phyloP scores from a whole-genome alignment of 1,140 invertebrate genomes.

The Drosophila saltans region DNA sequence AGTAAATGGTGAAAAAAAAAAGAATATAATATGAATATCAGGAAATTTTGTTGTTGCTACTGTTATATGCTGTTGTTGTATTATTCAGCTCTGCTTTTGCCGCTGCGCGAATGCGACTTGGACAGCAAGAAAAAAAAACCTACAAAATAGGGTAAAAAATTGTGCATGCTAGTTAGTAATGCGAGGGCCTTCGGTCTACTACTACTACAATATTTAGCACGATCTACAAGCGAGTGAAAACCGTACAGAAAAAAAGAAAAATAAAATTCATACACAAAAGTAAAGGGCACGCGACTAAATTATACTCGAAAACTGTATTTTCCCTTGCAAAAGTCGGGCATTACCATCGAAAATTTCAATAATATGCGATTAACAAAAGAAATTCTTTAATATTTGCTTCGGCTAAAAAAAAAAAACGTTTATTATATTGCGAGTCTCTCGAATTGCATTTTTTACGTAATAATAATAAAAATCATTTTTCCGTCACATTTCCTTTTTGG shows the following conservation, averaged over 20 bases:
- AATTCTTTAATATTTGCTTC: slow-evolving; percentile 39
- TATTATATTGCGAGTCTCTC: slow-evolving; percentile 11
- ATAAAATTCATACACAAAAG: slow-evolving; percentile 5
- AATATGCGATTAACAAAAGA: slow-evolving; percentile 52
- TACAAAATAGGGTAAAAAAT: slow-evolving; percentile 80
- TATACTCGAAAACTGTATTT: slow-evolving; percentile 7
- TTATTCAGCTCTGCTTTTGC: slow-evolving; percentile 33
- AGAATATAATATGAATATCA: slow-evolving; percentile 47
- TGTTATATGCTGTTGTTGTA: slow-evolving; percentile 35
- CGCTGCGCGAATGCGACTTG: slow-evolving; percentile 38
- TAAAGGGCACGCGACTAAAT: slow-evolving; percentile 59
- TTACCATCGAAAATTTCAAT: slow-evolving; percentile 39
- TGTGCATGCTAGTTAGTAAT: slow-evolving; percentile 69
- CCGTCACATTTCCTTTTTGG: slow-evolving; percentile 25
- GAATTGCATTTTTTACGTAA: slow-evolving; percentile 54
- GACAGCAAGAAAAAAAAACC: slow-evolving; percentile 45
- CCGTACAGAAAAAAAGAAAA: slow-evolving; percentile 9
- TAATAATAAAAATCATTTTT: slow-evolving; percentile 26
- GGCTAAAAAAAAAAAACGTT: not conserved
- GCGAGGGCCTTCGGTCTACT: slow-evolving; percentile 62
- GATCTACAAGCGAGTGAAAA: slow-evolving; percentile 33
- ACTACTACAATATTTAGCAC: slow-evolving; percentile 24
- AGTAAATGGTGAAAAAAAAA: slow-evolving; percentile 38
- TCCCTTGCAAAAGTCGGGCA: slow-evolving; percentile 39
- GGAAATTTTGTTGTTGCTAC: slow-evolving; percentile 51